These are phyloP conservation scores for Myodes glareolus DNA, from an alignment of 2,113 vertebrate species.

Conservation along the genomic window DNA sequence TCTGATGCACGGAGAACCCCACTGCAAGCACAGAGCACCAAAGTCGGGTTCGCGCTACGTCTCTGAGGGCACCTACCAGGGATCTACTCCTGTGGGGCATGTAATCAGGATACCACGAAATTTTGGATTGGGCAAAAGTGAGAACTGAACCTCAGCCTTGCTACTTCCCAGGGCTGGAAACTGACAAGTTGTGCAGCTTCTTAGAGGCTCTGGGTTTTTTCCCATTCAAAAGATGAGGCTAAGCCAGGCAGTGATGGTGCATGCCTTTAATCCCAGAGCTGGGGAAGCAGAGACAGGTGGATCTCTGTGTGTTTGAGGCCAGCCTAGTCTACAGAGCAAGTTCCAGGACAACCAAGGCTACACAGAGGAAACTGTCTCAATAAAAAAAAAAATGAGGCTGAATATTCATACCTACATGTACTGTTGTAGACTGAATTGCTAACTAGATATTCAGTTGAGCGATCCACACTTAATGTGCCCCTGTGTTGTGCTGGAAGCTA, in stretches of 20 bases:
- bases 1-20: fast-evolving
- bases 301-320: not conserved
- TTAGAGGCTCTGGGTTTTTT: not conserved
- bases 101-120: fast-evolving
- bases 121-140: fast-evolving
- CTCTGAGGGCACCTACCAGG: fast-evolving
- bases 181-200: not conserved
- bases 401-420: not conserved
- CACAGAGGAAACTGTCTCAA: not conserved
- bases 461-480: not conserved
- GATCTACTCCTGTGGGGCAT: not conserved
- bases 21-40: fast-evolving
- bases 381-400: not conserved
- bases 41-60: fast-evolving
- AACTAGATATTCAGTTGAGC: not conserved
- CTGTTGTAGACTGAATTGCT: too few species aligned
- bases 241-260: not conserved
- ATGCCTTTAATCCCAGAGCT: not conserved
- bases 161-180: not conserved
- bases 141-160: not conserved
- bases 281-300: not conserved
- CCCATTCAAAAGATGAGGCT: not conserved
- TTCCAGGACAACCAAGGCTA: not conserved
- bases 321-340: not conserved
- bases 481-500: not conserved